A percentile compares a stretch with the other conserved stretches of the same genome.
phyloP scores from a whole-genome alignment of 2,797 vertebrate species.

The Enteromius viviparus region DNA sequence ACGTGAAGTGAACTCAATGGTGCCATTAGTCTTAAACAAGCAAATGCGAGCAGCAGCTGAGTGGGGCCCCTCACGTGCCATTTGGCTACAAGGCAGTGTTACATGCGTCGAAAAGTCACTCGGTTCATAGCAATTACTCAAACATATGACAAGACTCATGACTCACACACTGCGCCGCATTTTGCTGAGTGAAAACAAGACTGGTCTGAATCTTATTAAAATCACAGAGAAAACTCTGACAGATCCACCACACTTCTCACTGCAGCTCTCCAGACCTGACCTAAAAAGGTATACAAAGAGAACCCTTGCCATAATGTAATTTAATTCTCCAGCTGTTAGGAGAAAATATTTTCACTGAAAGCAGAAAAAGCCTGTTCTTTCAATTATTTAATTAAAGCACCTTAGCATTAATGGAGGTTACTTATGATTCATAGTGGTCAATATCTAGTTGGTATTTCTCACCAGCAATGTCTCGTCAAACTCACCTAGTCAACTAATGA shows the following conservation, averaged over 20 bases:
- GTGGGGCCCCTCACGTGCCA: conserved; percentile 45
- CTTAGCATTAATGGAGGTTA: conserved; percentile 9
- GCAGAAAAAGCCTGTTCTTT: conserved; percentile 8
- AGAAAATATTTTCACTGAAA: conserved; percentile 16
- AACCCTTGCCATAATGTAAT: background rate
- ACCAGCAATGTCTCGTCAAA: conserved; percentile 12
- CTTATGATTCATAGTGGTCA: background rate
- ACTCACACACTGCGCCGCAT: conserved; percentile 66
- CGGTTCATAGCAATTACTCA: conserved; percentile 69
- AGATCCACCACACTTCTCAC: conserved; percentile 51
- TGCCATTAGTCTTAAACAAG: conserved; percentile 50
- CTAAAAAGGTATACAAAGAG: conserved; percentile 8
- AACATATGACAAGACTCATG: conserved; percentile 67
- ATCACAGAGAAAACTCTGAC: conserved; percentile 53
- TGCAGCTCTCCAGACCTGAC: conserved; percentile 37
- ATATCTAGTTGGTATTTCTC: conserved; percentile 11
- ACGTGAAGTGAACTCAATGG: conserved; percentile 39
- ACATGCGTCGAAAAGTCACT: conserved; percentile 61
- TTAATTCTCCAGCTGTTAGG: conserved; percentile 20
- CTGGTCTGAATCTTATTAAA: conserved; percentile 65
- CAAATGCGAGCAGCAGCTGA: conserved; percentile 50
- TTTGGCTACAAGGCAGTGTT: conserved; percentile 61
- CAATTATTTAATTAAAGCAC: conserved; percentile 12
- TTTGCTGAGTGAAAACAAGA: conserved; percentile 61
- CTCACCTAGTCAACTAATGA: background rate